Evolutionary conservation across 92 coral and sea anemone species (phyloP).

Genomic region (Heliopora coerulea): DNA sequence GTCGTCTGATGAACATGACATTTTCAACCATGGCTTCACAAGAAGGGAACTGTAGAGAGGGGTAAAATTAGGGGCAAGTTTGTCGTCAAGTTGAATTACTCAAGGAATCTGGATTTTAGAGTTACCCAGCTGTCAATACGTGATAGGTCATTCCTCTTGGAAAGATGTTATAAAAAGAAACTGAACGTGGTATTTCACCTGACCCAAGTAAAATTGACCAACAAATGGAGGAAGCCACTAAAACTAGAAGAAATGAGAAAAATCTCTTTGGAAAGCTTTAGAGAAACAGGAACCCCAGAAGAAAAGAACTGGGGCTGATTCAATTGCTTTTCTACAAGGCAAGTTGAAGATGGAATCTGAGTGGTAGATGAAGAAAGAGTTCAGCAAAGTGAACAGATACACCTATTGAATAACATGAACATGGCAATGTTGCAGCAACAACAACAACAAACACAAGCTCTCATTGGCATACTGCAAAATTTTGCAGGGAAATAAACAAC

Average conservation of each 20-base stretch:
- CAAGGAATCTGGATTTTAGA: conserved; percentile 10
- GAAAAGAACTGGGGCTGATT: conserved; percentile 48
- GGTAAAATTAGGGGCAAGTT: conserved; percentile 26
- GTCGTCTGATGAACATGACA: conserved; percentile 54
- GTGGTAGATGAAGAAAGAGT: too few species aligned
- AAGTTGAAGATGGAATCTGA: too few species aligned
- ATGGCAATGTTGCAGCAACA: too few species aligned
- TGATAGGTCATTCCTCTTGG: conserved; percentile 47
- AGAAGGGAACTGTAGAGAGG: conserved; percentile 19
- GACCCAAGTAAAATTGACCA: conserved; percentile 52
- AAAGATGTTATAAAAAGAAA: conserved; percentile 46
- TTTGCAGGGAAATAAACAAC: too few species aligned
- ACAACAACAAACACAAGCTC: too few species aligned
- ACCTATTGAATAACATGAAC: too few species aligned
- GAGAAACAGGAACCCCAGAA: conserved; percentile 18
- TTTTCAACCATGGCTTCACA: conserved; percentile 40
- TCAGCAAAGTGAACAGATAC: too few species aligned
- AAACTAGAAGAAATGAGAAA: conserved; percentile 14
- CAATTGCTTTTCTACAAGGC: conserved; percentile 53
- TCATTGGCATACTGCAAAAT: too few species aligned
- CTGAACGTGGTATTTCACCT: conserved; percentile 51
- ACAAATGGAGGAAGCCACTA: conserved; percentile 48
- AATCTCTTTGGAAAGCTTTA: conserved; percentile 12
- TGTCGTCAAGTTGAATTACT: background rate
- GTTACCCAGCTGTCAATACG: conserved; percentile 38